Percentiles rank a stretch among this genome's conserved stretches.
These are phyloP conservation scores for Tetramorium simillimum DNA, from an alignment of 1,140 invertebrate species.

Conservation along the genomic window DNA sequence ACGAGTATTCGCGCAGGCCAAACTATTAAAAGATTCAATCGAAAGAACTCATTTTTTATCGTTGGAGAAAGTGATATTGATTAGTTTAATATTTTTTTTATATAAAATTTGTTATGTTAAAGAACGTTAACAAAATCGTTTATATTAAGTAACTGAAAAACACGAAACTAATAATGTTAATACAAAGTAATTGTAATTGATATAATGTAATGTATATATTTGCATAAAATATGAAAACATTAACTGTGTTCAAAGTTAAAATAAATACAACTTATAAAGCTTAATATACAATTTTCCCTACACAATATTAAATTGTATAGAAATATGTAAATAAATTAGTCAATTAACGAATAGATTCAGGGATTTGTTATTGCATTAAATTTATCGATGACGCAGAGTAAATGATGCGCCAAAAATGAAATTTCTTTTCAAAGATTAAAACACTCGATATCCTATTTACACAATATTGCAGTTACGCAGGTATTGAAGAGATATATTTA, in stretches of 20 bases:
- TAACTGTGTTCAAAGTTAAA: not conserved
- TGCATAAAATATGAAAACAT: not conserved
- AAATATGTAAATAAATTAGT: not conserved
- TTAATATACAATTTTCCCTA: not conserved
- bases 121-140: not conserved
- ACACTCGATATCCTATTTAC: not conserved
- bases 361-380: not conserved
- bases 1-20: not conserved
- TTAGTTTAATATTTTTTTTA: not conserved
- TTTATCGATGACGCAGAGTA: not conserved
- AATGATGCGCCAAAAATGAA: not conserved
- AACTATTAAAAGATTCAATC: not conserved
- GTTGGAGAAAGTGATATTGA: not conserved
- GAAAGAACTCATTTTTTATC: not conserved
- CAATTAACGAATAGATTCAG: not conserved
- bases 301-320: not conserved
- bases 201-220: not conserved
- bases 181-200: conserved; percentile 6
- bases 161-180: not conserved
- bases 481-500: not conserved
- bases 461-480: not conserved
- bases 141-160: not conserved
- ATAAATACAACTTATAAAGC: not conserved
- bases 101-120: not conserved
- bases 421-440: not conserved